Base-by-base conservation (phyloP, 2,113 vertebrate genomes). In the Panthera uncia region DNA sequence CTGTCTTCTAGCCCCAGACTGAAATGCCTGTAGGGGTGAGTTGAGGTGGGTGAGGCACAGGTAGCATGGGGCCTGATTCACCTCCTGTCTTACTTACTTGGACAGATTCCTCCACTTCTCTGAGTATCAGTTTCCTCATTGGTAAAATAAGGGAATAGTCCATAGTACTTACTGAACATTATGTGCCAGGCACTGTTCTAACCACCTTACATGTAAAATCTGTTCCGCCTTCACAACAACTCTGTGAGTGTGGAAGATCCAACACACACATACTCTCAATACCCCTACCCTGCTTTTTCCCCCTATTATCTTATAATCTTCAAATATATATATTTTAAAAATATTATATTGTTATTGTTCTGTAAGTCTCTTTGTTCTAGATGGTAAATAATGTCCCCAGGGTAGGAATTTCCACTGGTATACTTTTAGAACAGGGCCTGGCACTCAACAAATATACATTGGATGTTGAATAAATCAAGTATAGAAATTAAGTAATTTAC, bases 1-100 rank as follows among this genome's bases (percentile, higher is more conserved):
- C 68, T 97, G 52, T 85, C n/a, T 93, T 97, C 81, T 38, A 45
- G 41, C 12, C 2, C 23, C 41, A 88, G 8, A 69, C 2, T 68
- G 69, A 92, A 96, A 78, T 85, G 79, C 65, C 88, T 87, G 14
- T 89, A 74, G 66, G 25, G 90, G 10, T 36, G 48, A 93, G 48
- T 38, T 91, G 18, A 91, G 29, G n/a, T 15, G 15, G 5, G 38
- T 80, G 5, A 29, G 6, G 1, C 21, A 4, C 4, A 38, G 16
- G n/a, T 31, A 48, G 27, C 57, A 33, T 63, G 27, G 33, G 65
- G 41, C 19, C n/a, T 48, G 45, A 25, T 57, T 61, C 1, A 5
- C 45, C 19, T 83, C 33, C 52, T 73, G 12, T 83, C 52, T 86
- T 82, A 73, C 11, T 89, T 55, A 52, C 23, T 25, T 90, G 19